Evolutionary conservation across 2,113 vertebrate species (phyloP).

Genomic region (Ochotona princeps): DNA sequence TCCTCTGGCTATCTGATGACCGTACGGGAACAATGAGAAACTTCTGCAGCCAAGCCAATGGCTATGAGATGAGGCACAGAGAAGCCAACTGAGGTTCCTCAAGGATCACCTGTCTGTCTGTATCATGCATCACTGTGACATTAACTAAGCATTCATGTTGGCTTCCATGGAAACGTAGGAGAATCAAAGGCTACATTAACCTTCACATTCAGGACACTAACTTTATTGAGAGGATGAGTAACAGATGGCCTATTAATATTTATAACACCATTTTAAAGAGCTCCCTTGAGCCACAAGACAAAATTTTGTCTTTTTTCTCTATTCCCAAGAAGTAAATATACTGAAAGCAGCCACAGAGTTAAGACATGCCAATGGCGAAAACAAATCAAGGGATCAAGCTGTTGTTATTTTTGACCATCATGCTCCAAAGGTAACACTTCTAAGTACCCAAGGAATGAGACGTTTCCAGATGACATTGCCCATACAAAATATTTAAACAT

Average conservation of each 20-base stretch:
- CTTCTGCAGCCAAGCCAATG: background rate
- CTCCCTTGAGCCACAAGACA: background rate
- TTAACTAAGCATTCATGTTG: background rate
- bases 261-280: constrained; percentile 23
- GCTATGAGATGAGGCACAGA: no score
- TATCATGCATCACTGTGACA: background rate
- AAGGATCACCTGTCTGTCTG: background rate
- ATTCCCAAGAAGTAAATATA: background rate
- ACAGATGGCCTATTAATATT: background rate
- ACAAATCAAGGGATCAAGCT: background rate
- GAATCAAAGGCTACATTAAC: constrained; percentile 66
- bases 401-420: background rate
- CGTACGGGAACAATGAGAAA: background rate
- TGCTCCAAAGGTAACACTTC: constrained; percentile 21
- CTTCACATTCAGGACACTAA: constrained; percentile 18
- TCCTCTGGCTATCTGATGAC: background rate
- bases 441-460: background rate
- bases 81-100: background rate
- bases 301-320: background rate
- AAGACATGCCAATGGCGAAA: background rate
- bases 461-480: background rate
- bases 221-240: background rate
- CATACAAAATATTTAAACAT: constrained; percentile 7
- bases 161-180: constrained; percentile 60
- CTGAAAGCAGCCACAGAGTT: background rate